Evolutionary conservation across 1,140 invertebrate species (phyloP).

Genomic region (Glossosoma conforme): DNA sequence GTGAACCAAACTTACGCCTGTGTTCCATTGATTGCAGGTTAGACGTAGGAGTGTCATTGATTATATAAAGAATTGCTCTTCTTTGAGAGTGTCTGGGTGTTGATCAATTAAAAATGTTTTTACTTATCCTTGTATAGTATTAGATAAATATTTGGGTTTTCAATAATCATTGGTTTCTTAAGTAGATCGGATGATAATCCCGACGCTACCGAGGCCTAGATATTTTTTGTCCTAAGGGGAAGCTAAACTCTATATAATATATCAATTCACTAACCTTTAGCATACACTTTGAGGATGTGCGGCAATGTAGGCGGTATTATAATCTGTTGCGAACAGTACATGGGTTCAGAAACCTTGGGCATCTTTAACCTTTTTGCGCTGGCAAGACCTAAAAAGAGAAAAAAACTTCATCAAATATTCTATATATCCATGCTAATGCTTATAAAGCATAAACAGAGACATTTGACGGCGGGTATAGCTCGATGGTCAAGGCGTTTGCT

Average conservation of each 20-base stretch:
- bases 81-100: no score
- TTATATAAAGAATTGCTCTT: no score
- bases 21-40: no score
- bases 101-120: background rate
- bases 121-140: background rate
- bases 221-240: background rate
- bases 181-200: background rate
- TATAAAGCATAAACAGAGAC: no score
- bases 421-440: no score
- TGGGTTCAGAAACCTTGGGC: conserved; percentile 45
- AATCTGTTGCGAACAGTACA: conserved; percentile 49
- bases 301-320: conserved; percentile 74
- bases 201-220: background rate
- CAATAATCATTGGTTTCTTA: background rate
- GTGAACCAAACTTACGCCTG: no score
- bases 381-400: no score
- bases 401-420: no score
- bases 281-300: conserved; percentile 76
- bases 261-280: conserved; percentile 54
- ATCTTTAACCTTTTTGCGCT: no score
- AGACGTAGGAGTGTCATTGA: no score
- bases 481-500: no score
- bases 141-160: background rate
- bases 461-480: no score
- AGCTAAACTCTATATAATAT: background rate